Evolutionary conservation across 1,140 invertebrate genomes (phyloP).

Genomic region (Zaprionus inermis): DNA sequence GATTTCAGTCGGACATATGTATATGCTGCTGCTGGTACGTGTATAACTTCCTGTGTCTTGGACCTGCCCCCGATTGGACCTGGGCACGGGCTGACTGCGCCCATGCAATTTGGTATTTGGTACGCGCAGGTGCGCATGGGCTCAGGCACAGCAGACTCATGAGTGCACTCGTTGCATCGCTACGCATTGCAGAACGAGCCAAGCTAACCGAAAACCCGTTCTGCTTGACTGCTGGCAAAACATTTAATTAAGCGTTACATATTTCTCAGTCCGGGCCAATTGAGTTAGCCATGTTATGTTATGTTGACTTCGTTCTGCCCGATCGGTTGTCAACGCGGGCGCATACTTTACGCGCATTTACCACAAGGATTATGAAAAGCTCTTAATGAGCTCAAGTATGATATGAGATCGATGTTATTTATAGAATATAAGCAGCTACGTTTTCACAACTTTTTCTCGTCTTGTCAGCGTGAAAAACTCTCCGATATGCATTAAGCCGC

Average conservation of each 20-base stretch:
- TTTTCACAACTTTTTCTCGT: not conserved
- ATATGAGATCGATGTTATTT: not conserved
- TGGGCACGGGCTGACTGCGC: conserved; percentile 12
- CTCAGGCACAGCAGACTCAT: conserved; percentile 19
- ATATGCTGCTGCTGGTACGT: not conserved
- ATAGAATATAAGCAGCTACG: not conserved
- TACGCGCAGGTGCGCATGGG: conserved; percentile 53
- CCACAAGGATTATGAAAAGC: not conserved
- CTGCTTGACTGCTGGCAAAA: conserved; percentile 38
- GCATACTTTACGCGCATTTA: not conserved
- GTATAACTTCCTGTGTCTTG: conserved; percentile 33
- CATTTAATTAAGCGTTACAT: conserved; percentile 52
- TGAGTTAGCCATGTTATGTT: conserved; percentile 1
- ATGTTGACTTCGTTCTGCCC: conserved; percentile 7
- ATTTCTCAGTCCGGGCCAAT: conserved; percentile 21
- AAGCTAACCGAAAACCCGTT: conserved; percentile 37
- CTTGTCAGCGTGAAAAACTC: not conserved
- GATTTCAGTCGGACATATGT: not conserved
- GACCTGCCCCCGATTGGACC: conserved; percentile 28
- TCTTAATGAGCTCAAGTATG: not conserved
- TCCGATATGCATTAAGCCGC: not conserved
- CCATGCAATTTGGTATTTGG: conserved; percentile 38
- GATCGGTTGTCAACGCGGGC: conserved; percentile 15
- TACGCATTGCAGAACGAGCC: conserved; percentile 57
- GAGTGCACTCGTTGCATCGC: conserved; percentile 29